Evolutionary conservation across 2,113 vertebrate species (phyloP).

Genomic region (Geococcyx californianus): DNA sequence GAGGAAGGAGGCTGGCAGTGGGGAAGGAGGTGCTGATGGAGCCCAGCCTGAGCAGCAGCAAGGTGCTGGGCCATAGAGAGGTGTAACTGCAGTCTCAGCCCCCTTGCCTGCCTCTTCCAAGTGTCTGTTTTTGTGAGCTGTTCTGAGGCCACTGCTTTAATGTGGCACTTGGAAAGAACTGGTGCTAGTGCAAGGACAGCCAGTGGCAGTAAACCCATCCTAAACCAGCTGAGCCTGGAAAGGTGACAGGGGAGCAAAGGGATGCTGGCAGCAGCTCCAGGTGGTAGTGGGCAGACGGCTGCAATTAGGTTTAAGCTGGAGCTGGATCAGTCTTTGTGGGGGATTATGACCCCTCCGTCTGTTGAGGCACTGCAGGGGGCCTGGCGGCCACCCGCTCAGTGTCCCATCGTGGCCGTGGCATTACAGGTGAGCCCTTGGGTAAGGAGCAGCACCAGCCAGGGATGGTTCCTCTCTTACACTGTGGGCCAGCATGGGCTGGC

Average conservation of each 20-base stretch:
- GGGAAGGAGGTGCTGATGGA: neutral
- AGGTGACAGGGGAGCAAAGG: neutral
- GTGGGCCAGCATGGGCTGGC: neutral
- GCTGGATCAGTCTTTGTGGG: constrained; percentile 48
- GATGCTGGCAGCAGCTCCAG: constrained; percentile 14
- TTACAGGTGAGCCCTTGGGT: neutral
- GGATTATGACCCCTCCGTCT: constrained; percentile 56
- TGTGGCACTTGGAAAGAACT: neutral
- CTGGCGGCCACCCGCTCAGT: rapidly evolving
- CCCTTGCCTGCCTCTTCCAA: neutral
- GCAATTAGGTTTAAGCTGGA: constrained; percentile 57
- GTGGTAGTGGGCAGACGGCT: constrained; percentile 10
- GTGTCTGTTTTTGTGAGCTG: neutral
- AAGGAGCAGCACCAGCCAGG: neutral
- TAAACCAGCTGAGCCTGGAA: neutral
- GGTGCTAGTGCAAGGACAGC: neutral
- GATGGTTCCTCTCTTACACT: neutral
- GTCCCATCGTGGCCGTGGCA: rapidly evolving
- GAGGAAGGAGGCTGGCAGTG: neutral
- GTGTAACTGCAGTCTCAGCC: neutral
- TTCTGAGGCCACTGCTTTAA: neutral
- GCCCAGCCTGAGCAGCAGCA: neutral
- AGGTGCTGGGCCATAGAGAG: neutral
- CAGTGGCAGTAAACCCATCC: neutral
- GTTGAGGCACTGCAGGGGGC: neutral